phyloP scores from a whole-genome alignment of 2,888 invertebrate species.

The Tinea pellionella region DNA sequence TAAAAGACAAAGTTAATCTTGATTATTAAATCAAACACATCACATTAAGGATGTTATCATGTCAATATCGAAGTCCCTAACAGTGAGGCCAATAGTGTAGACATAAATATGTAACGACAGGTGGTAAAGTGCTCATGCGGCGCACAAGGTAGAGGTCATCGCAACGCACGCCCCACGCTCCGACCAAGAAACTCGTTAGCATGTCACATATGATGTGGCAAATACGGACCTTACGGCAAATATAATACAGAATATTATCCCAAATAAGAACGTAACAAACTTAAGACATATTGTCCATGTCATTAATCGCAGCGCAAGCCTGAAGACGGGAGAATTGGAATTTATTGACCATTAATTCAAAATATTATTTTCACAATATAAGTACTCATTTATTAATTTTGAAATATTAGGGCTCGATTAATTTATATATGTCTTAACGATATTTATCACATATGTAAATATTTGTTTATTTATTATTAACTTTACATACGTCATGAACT shows the following conservation, averaged over 20 bases:
- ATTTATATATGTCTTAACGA: constrained; percentile 70
- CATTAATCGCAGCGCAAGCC: constrained; percentile 58
- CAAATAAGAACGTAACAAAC: constrained; percentile 13
- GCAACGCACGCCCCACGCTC: constrained; percentile 52
- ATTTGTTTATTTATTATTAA: constrained; percentile 61
- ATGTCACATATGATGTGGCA: constrained; percentile 23
- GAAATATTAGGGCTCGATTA: constrained; percentile 71
- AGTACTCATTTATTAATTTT: constrained; percentile 71
- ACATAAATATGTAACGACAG: constrained; percentile 70
- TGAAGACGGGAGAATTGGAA: constrained; percentile 69
- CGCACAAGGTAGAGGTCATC: constrained; percentile 20
- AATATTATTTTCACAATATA: constrained; percentile 71
- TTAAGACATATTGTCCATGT: constrained; percentile 26
- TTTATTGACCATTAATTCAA: constrained; percentile 71
- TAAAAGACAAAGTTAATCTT: constrained; percentile 18
- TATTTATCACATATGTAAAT: constrained; percentile 70
- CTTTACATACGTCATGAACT: constrained; percentile 28
- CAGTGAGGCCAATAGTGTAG: constrained; percentile 69
- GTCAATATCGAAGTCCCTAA: constrained; percentile 70
- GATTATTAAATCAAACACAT: constrained; percentile 71
- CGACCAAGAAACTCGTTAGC: constrained; percentile 32
- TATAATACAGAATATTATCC: constrained; percentile 35
- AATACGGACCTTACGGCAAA: constrained; percentile 45
- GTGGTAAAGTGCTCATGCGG: constrained; percentile 69
- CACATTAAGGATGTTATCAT: constrained; percentile 72